Evolutionary conservation across 2,113 vertebrate species (phyloP).

Genomic region (Melanocharis versteri): DNA sequence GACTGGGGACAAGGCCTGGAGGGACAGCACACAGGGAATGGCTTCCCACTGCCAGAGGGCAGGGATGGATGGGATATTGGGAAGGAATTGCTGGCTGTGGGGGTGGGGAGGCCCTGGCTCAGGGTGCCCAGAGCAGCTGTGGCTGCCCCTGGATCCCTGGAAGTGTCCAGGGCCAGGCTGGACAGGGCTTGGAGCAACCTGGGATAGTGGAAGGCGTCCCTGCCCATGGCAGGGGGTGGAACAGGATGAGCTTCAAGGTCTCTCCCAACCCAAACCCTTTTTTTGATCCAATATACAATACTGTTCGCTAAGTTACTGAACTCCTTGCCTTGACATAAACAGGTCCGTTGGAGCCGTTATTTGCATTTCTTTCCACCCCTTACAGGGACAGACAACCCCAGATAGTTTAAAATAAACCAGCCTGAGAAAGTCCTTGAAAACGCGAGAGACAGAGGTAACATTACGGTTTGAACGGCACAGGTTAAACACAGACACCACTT

Average conservation of each 20-base stretch:
- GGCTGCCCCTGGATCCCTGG: neutral
- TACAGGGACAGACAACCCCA: neutral
- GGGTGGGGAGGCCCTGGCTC: neutral
- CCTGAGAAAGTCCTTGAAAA: constrained; percentile 20
- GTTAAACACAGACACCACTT: constrained; percentile 14
- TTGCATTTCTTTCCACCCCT: neutral
- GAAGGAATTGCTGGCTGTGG: neutral
- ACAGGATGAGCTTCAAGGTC: neutral
- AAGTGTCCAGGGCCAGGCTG: neutral
- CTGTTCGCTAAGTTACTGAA: neutral
- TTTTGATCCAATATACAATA: neutral
- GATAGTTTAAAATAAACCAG: neutral
- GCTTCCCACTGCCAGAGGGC: neutral
- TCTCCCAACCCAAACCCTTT: neutral
- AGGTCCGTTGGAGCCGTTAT: neutral
- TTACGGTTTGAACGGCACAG: neutral
- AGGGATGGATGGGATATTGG: accelerated
- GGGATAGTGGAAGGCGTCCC: neutral
- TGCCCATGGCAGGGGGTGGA: accelerated
- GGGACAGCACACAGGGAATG: neutral
- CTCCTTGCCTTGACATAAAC: neutral
- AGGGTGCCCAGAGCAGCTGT: neutral
- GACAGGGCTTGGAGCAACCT: neutral
- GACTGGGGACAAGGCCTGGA: neutral
- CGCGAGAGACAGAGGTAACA: constrained; percentile 6